phyloP scores from a whole-genome alignment of 2,113 vertebrate genomes.

The Pogonocichla stellata region DNA sequence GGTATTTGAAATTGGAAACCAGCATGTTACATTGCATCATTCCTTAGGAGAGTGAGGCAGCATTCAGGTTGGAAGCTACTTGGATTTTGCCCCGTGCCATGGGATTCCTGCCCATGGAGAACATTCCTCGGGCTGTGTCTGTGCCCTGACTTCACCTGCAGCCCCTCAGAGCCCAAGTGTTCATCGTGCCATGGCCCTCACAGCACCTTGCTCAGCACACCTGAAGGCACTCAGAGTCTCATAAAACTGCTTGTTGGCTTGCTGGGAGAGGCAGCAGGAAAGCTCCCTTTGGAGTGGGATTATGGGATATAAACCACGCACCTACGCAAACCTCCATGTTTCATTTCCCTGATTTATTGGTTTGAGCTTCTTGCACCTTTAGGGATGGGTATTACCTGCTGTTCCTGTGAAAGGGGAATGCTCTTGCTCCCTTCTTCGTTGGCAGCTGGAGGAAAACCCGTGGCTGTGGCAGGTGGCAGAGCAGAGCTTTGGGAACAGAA shows the following conservation, averaged over 20 bases:
- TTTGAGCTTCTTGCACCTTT: conserved; percentile 49
- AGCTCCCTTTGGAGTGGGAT: not conserved
- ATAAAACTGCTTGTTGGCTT: not conserved
- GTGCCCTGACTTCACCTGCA: not conserved
- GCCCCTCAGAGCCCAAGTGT: not conserved
- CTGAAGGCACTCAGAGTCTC: not conserved
- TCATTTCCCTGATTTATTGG: conserved; percentile 61
- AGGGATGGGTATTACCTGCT: not conserved
- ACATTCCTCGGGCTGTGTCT: not conserved
- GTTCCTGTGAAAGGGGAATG: not conserved
- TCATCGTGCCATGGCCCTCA: not conserved
- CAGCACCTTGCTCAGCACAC: not conserved
- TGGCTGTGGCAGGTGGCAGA: not conserved
- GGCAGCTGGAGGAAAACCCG: not conserved
- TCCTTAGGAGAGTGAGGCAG: not conserved
- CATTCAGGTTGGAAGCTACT: not conserved
- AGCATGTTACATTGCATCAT: not conserved
- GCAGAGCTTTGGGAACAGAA: not conserved
- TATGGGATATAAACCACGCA: not conserved
- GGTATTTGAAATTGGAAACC: not conserved
- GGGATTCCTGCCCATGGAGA: not conserved
- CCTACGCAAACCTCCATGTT: not conserved
- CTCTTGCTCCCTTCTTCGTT: not conserved
- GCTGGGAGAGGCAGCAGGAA: not conserved
- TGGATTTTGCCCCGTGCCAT: fast-evolving